Base-by-base conservation (phyloP, 2,113 vertebrate genomes). In the Siniperca chuatsi region DNA sequence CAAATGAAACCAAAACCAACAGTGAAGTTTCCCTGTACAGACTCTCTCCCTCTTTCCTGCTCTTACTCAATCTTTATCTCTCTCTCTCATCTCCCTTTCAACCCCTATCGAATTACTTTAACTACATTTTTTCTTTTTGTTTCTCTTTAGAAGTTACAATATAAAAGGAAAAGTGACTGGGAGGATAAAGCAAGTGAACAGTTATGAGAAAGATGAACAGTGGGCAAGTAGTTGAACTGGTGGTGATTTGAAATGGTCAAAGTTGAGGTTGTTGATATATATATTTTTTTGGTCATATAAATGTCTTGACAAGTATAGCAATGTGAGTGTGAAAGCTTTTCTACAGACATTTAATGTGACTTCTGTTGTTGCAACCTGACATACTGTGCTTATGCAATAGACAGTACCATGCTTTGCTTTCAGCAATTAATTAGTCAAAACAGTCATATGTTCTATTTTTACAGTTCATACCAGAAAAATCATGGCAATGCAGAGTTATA, bases 1-100 rank as follows among this genome's bases (percentile, higher is more conserved):
- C 96, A 99, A 99, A 96, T 99, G 96, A 97, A 91, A 50, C 54
- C 65, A 79, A 44, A 81, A 75, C 21, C 73, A 69, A 73, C 40
- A 61, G 23, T 66, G 15, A 85, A 35, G 55, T 67, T 62, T 68
- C 67, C 77, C 50, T 92, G 91, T 93, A 93, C 79, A 93, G 75
- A 75, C 61, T 42, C 65, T 44, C 50, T 76, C 65, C 16, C 65
- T 79, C 54, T 54, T 42, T 55, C 11, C 40, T 23, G 9, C 48
- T 55, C 64, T 55, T 37, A 75, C 81, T 81, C 74, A 25, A 1
- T 71, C 67, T 60, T 52, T 55, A 18, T 87, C 37, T 79, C 46
- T 68, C 23, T 58, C 46, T 61, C 70, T 90, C 55, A 60, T 70
- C 75, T 48, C 46, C 50, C 44, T 71, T 65, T 77, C 50, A 65